A percentile compares a stretch with the other conserved stretches of the same genome.
phyloP scores from a whole-genome alignment of 2,797 vertebrate species.

The Xyrichtys novacula region DNA sequence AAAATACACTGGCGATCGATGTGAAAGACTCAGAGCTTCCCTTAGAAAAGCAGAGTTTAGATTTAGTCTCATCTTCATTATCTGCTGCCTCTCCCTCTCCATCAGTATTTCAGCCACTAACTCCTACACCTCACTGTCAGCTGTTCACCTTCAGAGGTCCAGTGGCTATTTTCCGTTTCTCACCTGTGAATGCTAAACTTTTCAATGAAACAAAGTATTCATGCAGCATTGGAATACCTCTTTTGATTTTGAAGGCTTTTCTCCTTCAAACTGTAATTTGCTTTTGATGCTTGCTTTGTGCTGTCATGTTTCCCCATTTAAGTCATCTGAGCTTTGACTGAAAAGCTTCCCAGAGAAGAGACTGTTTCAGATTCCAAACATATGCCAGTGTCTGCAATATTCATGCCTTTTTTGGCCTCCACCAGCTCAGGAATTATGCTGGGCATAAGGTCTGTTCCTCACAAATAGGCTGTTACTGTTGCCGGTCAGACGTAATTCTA shows the following conservation, averaged over 20 bases:
- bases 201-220: slow-evolving; percentile 45
- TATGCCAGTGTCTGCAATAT: slow-evolving; percentile 74
- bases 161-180: slow-evolving; percentile 11
- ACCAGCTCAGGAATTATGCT: slow-evolving; percentile 54
- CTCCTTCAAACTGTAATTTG: slow-evolving; percentile 15
- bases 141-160: slow-evolving; percentile 15
- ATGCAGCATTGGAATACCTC: slow-evolving; percentile 43
- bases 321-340: slow-evolving; percentile 43
- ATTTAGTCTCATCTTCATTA: slow-evolving; percentile 62
- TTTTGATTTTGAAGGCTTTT: slow-evolving; percentile 29
- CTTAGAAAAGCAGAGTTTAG: slow-evolving; percentile 52
- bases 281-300: slow-evolving; percentile 31
- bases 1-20: slow-evolving; percentile 59
- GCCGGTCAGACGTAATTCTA: slow-evolving; percentile 68
- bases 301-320: slow-evolving; percentile 11
- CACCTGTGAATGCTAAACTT: slow-evolving; percentile 29
- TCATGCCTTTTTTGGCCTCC: slow-evolving; percentile 64
- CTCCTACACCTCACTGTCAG: background rate
- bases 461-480: slow-evolving; percentile 70
- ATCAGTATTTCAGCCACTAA: slow-evolving; percentile 31
- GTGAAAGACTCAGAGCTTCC: slow-evolving; percentile 53
- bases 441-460: slow-evolving; percentile 64
- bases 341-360: slow-evolving; percentile 51
- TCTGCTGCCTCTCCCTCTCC: slow-evolving; percentile 23
- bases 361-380: slow-evolving; percentile 71